Conservation (phyloP, 2,797 vertebrate species). For the Eulemur coronatus region DNA sequence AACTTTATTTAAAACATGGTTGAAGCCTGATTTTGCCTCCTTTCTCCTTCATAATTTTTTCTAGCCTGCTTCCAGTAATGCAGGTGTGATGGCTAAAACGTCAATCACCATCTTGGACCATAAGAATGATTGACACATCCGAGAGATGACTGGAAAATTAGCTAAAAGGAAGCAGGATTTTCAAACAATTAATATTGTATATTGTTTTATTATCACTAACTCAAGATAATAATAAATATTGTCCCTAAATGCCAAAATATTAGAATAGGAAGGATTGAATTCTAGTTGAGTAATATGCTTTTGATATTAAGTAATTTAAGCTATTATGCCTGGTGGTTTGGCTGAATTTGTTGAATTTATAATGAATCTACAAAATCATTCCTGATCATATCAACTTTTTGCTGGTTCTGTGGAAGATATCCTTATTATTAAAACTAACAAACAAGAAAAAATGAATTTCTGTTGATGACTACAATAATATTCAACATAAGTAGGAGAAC, state of each 20-base stretch:
- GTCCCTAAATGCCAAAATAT: background rate
- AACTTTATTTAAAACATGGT: background rate
- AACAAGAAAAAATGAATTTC: background rate
- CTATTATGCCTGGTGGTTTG: background rate
- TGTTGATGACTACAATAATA: background rate
- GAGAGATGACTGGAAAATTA: background rate
- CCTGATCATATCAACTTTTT: background rate
- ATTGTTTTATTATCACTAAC: background rate
- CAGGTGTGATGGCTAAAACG: background rate
- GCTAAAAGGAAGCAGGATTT: background rate
- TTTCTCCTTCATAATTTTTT: background rate
- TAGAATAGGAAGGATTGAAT: background rate
- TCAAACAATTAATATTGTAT: background rate
- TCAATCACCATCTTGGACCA: background rate
- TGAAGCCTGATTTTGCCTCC: background rate
- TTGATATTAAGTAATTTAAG: background rate
- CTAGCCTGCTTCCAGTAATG: background rate
- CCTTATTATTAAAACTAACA: background rate
- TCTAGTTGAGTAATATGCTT: background rate
- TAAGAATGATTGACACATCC: background rate
- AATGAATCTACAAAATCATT: background rate
- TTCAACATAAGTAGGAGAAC: background rate
- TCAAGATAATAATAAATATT: background rate
- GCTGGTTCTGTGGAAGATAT: background rate
- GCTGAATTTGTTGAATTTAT: background rate